Conservation (phyloP, 2,113 vertebrate genomes). For the Anthoscopus minutus region DNA sequence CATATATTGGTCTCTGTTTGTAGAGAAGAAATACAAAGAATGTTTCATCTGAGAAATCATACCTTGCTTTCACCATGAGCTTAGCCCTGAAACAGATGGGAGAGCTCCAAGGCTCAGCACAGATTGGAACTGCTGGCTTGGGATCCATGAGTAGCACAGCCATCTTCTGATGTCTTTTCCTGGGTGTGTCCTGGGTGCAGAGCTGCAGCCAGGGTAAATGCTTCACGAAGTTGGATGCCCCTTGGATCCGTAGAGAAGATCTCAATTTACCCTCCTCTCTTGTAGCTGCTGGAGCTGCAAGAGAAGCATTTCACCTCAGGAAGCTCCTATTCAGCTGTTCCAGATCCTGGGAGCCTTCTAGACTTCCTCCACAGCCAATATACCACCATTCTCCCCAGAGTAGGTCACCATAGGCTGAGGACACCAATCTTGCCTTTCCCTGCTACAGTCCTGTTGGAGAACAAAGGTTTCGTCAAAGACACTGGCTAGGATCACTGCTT, state of each 20-base stretch:
- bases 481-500: neutral
- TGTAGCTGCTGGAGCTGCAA: neutral
- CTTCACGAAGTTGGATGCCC: accelerated
- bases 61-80: neutral
- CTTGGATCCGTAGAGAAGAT: neutral
- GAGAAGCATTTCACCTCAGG: neutral
- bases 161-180: accelerated
- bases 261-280: neutral
- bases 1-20: neutral
- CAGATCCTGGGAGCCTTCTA: neutral
- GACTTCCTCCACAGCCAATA: neutral
- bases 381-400: neutral
- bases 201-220: neutral
- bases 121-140: neutral
- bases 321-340: neutral
- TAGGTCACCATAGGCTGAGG: neutral
- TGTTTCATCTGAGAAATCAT: neutral
- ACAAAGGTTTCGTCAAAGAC: neutral
- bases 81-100: neutral
- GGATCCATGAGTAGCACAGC: too few species aligned
- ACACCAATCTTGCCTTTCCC: neutral
- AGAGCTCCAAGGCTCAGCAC: neutral
- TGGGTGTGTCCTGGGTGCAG: neutral
- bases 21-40: neutral
- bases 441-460: neutral